phyloP scores from a whole-genome alignment of 1,140 invertebrate species.

The Eriosoma lanigerum region DNA sequence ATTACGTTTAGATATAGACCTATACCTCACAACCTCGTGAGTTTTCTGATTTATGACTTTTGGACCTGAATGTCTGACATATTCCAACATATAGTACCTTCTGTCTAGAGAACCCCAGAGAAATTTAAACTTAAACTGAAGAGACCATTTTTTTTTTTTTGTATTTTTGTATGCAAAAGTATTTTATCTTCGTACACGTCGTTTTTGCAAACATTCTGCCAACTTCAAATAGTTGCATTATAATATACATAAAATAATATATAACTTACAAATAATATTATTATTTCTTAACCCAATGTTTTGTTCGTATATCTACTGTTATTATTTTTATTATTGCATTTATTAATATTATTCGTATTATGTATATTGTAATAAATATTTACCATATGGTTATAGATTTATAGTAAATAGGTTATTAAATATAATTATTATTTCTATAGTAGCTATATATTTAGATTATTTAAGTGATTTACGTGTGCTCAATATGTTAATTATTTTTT shows the following conservation, averaged over 20 bases:
- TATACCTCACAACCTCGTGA: not conserved
- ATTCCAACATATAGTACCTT: constrained; percentile 8
- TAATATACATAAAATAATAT: not conserved
- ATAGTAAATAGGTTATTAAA: too few species aligned
- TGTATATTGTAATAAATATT: too few species aligned
- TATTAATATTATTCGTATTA: too few species aligned
- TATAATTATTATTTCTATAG: too few species aligned
- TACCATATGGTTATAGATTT: too few species aligned
- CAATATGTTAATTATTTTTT: too few species aligned
- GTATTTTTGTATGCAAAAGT: not conserved
- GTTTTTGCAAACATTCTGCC: not conserved
- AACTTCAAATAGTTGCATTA: not conserved
- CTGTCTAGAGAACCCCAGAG: not conserved
- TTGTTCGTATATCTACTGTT: not conserved
- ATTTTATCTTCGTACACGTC: constrained; percentile 37
- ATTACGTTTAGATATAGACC: constrained; percentile 11
- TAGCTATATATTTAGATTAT: too few species aligned
- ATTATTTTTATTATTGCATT: too few species aligned
- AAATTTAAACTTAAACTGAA: constrained; percentile 30
- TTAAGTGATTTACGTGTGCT: too few species aligned
- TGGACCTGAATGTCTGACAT: constrained; percentile 16
- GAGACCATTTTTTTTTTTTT: constrained; percentile 25
- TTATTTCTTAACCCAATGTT: not conserved
- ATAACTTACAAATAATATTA: too few species aligned
- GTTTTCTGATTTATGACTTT: constrained; percentile 47